phyloP scores from a whole-genome alignment of 2,888 invertebrate species.

The Eutolmus rufibarbis region DNA sequence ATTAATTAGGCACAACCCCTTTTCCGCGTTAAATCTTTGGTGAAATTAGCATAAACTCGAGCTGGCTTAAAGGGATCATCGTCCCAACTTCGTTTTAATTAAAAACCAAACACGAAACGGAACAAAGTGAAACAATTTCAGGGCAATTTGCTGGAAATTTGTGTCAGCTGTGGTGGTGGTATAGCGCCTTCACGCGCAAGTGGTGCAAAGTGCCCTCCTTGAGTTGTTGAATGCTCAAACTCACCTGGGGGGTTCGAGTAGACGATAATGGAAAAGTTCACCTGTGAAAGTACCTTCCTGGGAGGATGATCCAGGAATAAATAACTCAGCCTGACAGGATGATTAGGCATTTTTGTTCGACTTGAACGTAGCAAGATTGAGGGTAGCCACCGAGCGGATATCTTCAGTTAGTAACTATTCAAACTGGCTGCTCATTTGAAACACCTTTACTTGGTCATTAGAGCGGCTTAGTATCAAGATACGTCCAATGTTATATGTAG shows the following conservation, averaged over 20 bases:
- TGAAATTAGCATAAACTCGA: constrained; percentile 13
- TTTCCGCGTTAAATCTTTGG: neutral
- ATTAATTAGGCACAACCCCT: constrained; percentile 2
- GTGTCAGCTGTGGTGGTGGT: constrained; percentile 13
- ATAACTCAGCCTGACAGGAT: constrained; percentile 34
- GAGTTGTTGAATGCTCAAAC: constrained; percentile 15
- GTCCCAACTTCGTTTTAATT: constrained; percentile 29
- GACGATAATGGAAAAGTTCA: constrained; percentile 27
- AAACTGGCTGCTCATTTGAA: neutral
- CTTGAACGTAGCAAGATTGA: neutral
- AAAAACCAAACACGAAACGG: constrained; percentile 32
- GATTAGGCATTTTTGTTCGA: constrained; percentile 19
- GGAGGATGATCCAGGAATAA: constrained; percentile 3
- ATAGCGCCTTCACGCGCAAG: neutral
- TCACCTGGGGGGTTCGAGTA: neutral
- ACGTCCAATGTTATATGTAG: neutral
- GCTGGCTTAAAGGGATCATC: constrained; percentile 16
- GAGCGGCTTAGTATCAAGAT: neutral
- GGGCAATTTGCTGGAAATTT: constrained; percentile 34
- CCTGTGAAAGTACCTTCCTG: neutral
- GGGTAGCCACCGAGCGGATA: neutral
- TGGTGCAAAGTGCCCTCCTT: neutral
- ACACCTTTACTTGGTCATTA: neutral
- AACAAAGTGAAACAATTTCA: constrained; percentile 33
- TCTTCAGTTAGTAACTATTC: neutral